Conservation (phyloP, 2,888 invertebrate species). For the Eremobia ochroleuca region DNA sequence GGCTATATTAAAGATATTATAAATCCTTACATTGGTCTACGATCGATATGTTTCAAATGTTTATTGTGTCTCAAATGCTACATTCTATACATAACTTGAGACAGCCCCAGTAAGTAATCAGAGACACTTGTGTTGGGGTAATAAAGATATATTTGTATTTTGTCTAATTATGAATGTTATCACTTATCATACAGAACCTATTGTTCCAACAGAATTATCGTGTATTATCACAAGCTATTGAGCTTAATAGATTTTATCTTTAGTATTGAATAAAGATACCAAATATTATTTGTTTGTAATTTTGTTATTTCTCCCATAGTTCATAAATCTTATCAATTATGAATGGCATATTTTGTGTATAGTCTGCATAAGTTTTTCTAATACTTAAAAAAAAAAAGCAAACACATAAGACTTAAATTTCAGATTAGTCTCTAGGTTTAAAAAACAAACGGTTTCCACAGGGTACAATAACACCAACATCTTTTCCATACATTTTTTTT, state of each 20-base stretch:
- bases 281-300: constrained; percentile 22
- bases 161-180: not conserved
- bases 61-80: too few species aligned
- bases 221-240: constrained; percentile 13
- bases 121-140: too few species aligned
- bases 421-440: too few species aligned
- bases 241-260: constrained; percentile 14
- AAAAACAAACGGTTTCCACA: too few species aligned
- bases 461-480: not conserved
- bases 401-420: too few species aligned
- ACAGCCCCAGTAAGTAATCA: too few species aligned
- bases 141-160: too few species aligned
- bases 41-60: too few species aligned
- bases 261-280: constrained; percentile 15
- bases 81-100: too few species aligned
- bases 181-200: not conserved
- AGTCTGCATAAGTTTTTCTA: not conserved
- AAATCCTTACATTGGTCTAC: too few species aligned
- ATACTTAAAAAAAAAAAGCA: too few species aligned
- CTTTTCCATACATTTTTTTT: not conserved
- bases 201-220: not conserved
- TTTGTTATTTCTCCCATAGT: not conserved
- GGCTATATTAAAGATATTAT: not conserved
- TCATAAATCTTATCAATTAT: constrained; percentile 12
- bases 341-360: not conserved